Evolutionary conservation across 1,140 invertebrate genomes (phyloP).

Genomic region (Sinonovacula constricta): DNA sequence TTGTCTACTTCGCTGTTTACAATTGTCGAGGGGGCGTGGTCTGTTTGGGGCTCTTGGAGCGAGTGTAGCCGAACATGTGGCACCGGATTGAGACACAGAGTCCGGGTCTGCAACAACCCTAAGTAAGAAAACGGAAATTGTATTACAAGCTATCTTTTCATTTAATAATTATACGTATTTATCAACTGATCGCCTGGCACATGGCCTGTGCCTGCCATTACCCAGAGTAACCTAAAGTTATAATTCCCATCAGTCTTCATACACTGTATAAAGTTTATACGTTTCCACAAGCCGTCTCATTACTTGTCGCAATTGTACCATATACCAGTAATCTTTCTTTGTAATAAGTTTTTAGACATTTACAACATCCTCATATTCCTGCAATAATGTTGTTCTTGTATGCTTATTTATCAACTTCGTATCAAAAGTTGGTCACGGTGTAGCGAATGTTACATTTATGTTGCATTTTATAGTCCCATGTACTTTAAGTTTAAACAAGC

Average conservation of each 20-base stretch:
- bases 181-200: not conserved
- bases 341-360: too few relatives aligned
- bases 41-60: not conserved
- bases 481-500: too few relatives aligned
- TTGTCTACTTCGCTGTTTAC: not conserved
- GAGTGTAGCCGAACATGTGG: not conserved
- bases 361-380: too few relatives aligned
- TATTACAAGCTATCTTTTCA: too few relatives aligned
- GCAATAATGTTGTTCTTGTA: too few relatives aligned
- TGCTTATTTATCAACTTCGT: too few relatives aligned
- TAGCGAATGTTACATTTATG: too few relatives aligned
- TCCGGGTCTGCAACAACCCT: not conserved
- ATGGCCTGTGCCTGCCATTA: not conserved
- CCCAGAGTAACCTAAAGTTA: not conserved
- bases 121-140: not conserved
- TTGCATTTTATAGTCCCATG: too few relatives aligned
- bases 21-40: not conserved
- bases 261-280: not conserved
- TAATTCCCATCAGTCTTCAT: not conserved
- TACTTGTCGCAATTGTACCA: not conserved
- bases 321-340: too few relatives aligned
- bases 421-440: too few relatives aligned
- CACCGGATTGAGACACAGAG: not conserved
- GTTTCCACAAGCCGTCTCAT: not conserved
- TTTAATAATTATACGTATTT: not conserved